Percentiles rank a stretch among this genome's conserved stretches.
Conservation (phyloP, 2,888 invertebrate genomes). For the Cephus runcator region DNA sequence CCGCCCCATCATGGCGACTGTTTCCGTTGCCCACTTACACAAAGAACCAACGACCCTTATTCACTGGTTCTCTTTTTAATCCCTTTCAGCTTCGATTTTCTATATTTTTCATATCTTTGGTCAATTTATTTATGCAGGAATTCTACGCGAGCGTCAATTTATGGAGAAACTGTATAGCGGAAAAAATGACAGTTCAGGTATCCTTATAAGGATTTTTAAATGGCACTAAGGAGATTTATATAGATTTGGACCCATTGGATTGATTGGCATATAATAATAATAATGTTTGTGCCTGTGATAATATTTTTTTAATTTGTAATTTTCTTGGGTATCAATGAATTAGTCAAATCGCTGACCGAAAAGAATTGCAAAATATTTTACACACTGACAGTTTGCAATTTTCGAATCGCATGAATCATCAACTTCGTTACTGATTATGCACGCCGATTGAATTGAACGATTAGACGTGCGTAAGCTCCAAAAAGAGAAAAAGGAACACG, state of each 20-base stretch:
- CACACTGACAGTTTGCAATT: neutral
- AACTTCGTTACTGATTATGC: neutral
- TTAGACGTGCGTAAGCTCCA: neutral
- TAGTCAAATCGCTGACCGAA: neutral
- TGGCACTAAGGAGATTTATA: neutral
- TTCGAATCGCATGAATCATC: neutral
- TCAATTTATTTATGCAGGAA: no score
- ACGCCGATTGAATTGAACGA: neutral
- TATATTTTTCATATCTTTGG: neutral
- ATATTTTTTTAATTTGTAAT: neutral
- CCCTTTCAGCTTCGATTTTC: neutral
- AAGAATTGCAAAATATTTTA: neutral
- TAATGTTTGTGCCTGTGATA: neutral
- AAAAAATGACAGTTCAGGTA: no score
- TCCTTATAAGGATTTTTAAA: no score
- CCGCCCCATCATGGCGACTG: slow-evolving; percentile 59
- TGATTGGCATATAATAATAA: neutral
- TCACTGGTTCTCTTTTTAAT: neutral
- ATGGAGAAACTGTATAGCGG: no score
- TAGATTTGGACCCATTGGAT: neutral
- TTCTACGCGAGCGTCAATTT: no score
- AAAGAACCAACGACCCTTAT: neutral
- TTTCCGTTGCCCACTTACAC: slow-evolving; percentile 31
- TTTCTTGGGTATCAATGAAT: neutral
- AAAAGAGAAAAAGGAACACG: neutral